Evolutionary conservation across 2,888 invertebrate genomes (phyloP).

Genomic region (Sylvicola fuscatus): DNA sequence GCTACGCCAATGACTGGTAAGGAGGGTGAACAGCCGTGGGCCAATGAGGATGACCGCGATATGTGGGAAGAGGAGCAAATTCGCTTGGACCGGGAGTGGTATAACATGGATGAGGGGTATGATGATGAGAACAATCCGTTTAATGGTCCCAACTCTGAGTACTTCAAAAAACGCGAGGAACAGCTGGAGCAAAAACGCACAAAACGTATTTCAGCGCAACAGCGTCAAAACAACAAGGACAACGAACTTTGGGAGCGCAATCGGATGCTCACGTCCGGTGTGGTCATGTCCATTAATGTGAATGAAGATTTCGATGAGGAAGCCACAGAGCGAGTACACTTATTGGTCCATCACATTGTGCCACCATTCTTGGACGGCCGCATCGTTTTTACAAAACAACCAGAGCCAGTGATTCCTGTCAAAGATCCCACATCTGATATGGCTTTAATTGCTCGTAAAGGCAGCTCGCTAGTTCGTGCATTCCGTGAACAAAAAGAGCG

Average conservation of each 20-base stretch:
- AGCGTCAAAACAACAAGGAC: conserved; percentile 93
- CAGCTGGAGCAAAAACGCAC: conserved; percentile 78
- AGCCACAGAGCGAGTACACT: conserved; percentile 81
- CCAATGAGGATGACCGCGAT: conserved; percentile 48
- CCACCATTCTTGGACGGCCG: conserved; percentile 97
- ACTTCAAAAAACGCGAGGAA: conserved; percentile 81
- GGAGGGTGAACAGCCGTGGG: conserved; percentile 28
- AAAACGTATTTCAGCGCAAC: conserved; percentile 84
- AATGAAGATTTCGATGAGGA: conserved; percentile 93
- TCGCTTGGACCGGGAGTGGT: conserved; percentile 90
- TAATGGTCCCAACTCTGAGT: conserved; percentile 71
- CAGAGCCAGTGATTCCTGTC: conserved; percentile 93
- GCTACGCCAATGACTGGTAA: conserved; percentile 35
- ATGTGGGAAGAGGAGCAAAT: conserved; percentile 84
- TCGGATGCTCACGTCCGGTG: conserved; percentile 88
- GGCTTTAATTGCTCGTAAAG: conserved; percentile 89
- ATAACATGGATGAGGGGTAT: conserved; percentile 85
- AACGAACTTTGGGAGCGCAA: conserved; percentile 98
- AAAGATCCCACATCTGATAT: conserved; percentile 94
- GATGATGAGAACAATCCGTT: conserved; percentile 89
- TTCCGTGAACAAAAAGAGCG: conserved; percentile 93
- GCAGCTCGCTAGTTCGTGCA: conserved; percentile 71
- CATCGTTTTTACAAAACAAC: conserved; percentile 97
- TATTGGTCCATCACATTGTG: conserved; percentile 93
- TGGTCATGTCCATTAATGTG: conserved; percentile 70